Evolutionary conservation across 2,888 invertebrate species (phyloP).

Genomic region (Smittia sp.): DNA sequence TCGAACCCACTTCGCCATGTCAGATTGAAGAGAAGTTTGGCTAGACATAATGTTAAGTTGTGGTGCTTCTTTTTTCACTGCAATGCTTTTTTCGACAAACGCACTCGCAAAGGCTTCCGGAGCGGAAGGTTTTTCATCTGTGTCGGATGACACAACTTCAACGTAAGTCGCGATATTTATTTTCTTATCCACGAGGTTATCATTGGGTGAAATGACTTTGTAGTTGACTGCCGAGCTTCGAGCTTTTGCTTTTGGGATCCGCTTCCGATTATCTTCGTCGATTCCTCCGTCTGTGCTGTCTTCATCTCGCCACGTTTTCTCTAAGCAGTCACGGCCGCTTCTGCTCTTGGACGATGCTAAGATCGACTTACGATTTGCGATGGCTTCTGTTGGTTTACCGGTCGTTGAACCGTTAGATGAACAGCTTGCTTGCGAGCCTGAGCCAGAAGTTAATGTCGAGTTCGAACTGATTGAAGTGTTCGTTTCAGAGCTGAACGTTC

Average conservation of each 20-base stretch:
- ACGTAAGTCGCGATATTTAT: slow-evolving; percentile 54
- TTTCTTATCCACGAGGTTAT: slow-evolving; percentile 51
- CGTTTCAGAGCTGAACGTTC: slow-evolving; percentile 70
- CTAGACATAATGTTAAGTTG: not conserved
- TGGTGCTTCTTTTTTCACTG: slow-evolving; percentile 40
- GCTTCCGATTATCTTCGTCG: slow-evolving; percentile 51
- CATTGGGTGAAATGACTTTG: slow-evolving; percentile 47
- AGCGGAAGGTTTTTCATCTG: slow-evolving; percentile 49
- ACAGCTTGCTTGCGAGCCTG: slow-evolving; percentile 71
- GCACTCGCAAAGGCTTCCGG: not conserved
- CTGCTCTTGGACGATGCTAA: slow-evolving; percentile 82
- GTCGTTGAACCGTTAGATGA: slow-evolving; percentile 64
- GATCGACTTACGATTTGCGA: slow-evolving; percentile 79
- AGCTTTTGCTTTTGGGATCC: slow-evolving; percentile 55
- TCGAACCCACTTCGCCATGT: slow-evolving; percentile 49
- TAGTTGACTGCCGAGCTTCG: slow-evolving; percentile 47
- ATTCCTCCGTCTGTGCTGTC: slow-evolving; percentile 55
- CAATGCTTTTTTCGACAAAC: slow-evolving; percentile 39
- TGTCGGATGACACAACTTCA: slow-evolving; percentile 51
- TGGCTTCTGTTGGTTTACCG: slow-evolving; percentile 59
- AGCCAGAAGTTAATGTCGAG: slow-evolving; percentile 71
- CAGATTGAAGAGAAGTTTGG: too few species aligned
- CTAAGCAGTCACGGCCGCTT: slow-evolving; percentile 65
- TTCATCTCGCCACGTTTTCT: slow-evolving; percentile 68
- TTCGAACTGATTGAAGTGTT: slow-evolving; percentile 69